Base-by-base conservation (phyloP, 1,140 invertebrate species). In the Neodiprion fabricii region DNA sequence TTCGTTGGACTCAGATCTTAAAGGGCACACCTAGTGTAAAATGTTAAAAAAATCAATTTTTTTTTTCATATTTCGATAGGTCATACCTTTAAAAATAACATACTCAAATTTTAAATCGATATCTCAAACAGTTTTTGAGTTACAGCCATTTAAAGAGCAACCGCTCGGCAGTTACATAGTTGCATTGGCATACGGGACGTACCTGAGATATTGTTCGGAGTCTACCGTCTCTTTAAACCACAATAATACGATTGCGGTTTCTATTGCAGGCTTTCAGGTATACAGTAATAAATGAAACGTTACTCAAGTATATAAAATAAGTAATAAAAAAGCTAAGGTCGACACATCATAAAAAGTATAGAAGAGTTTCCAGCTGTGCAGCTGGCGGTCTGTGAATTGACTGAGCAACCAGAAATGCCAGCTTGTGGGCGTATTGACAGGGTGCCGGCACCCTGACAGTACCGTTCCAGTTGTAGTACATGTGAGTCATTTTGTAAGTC, bases 381-480 rank as follows among this genome's bases (percentile, higher is more conserved):
- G 82, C 80, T 1, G 94, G 93, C 5, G 89, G 78, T 67, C 90
- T 85, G 76, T 94, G 91, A 17, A 96, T 87, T 67, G 89, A 90
- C 79, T 95, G 92, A 0, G 94, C 93, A 9, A 94, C 91, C 0
- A 96, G 85, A 78, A 94, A 96, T 0, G 96, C 95, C 75, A 96
- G 81, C 85, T 96, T 96, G 80, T 96, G 95, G 1, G 95, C 94
- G 82, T 95, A 95, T 83, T 96, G 94, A 79, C 94, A 95, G 1
- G 94, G 94, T 2, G 95, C 94, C 1, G 96, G 95, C 0, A 96
- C 95, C 7, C 94, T 85, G 0, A 95, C 91, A 1, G 95, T 95
- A 1, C 94, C 94, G 21, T 85, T 88, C 91, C 92, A 95, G 84
- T 96, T 96, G 82, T 91, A 96, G 78, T 96, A 96, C 81, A 95